Percentiles rank a stretch among this genome's conserved stretches.
Conservation (phyloP, 2,113 vertebrate genomes). For the Procapra przewalskii region DNA sequence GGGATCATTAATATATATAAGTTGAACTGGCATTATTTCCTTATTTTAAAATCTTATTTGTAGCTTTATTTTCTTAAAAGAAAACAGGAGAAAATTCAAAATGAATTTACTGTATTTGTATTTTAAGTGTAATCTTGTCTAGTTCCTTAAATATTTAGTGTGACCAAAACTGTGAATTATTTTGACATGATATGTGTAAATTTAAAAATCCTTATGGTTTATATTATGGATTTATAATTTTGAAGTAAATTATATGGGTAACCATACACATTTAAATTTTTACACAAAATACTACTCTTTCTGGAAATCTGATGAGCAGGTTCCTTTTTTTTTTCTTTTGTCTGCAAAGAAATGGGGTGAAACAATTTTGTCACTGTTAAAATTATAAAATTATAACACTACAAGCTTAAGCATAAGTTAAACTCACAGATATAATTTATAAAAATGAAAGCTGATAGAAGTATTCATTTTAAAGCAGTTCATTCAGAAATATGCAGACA, state of each 20-base stretch:
- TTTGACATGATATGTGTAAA: background rate
- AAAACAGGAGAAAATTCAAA: background rate
- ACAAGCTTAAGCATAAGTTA: background rate
- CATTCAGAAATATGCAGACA: background rate
- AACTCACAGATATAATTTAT: background rate
- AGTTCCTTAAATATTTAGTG: background rate
- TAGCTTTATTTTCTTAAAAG: conserved; percentile 18
- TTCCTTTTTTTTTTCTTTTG: background rate
- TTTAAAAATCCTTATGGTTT: background rate
- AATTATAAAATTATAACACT: background rate
- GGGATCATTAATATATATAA: background rate
- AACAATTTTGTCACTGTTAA: background rate
- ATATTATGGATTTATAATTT: background rate
- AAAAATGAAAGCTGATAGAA: background rate
- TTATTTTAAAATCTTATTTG: background rate
- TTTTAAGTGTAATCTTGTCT: background rate
- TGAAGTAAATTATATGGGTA: background rate
- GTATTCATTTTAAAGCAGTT: background rate
- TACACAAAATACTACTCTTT: background rate
- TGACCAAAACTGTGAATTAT: background rate
- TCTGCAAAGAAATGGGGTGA: background rate
- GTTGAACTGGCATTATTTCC: background rate
- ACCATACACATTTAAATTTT: background rate
- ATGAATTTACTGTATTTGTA: background rate
- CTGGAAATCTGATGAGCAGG: background rate